Conservation (phyloP, 2,113 vertebrate genomes). For the Solenodon paradoxus region DNA sequence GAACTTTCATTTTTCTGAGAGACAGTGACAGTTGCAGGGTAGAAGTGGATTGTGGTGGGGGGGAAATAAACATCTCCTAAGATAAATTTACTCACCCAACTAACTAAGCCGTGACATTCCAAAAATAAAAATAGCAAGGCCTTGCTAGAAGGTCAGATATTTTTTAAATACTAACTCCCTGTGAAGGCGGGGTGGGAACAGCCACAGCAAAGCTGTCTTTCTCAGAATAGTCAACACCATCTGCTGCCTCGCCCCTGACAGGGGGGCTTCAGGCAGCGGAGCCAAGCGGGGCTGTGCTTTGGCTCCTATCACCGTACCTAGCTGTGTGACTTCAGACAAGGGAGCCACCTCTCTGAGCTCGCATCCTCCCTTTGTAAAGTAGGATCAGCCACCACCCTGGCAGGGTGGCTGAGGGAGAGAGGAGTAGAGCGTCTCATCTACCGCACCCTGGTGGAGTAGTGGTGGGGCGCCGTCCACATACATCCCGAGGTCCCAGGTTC, state of each 20-base stretch:
- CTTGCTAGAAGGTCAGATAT: background rate
- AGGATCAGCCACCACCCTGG: background rate
- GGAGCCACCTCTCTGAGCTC: background rate
- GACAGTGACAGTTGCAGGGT: conserved; percentile 50
- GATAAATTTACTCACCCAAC: conserved; percentile 33
- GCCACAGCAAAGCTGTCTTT: background rate
- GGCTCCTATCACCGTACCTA: background rate
- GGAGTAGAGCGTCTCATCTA: too few relatives aligned
- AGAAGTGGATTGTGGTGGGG: background rate
- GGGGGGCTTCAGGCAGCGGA: too few relatives aligned
- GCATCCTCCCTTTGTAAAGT: background rate
- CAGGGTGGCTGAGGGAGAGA: background rate
- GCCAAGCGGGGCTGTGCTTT: background rate
- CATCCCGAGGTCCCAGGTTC: too few relatives aligned
- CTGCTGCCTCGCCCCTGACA: background rate
- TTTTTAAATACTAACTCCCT: background rate
- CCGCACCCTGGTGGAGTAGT: too few relatives aligned
- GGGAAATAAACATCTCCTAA: conserved; percentile 43
- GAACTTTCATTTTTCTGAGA: conserved; percentile 47
- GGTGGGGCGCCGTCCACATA: too few relatives aligned
- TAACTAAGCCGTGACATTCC: conserved; percentile 42
- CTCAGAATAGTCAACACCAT: background rate
- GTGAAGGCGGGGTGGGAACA: background rate
- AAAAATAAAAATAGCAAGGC: conserved; percentile 57
- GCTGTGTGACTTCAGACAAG: background rate